A percentile compares a stretch with the other conserved stretches of the same genome.
Evolutionary conservation across 1,140 invertebrate genomes (phyloP).

Genomic region (Rhagoletis pomonella): DNA sequence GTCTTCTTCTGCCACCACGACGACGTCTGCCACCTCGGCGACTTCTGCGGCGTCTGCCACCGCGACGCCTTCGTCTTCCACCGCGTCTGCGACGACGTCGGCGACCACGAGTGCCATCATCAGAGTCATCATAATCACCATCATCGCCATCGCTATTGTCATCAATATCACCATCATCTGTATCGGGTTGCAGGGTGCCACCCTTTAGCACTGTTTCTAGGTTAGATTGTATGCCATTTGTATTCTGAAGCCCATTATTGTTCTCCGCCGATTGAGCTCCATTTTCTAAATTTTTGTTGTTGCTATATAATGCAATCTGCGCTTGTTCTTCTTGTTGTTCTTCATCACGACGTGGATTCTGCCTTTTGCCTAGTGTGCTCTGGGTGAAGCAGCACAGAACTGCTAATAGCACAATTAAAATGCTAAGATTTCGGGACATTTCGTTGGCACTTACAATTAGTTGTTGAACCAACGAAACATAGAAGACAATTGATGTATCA

Average conservation of each 20-base stretch:
- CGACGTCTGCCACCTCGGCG: neutral
- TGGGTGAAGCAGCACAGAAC: constrained; percentile 22
- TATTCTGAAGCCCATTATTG: neutral
- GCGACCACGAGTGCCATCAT: neutral
- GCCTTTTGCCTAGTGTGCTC: constrained; percentile 3
- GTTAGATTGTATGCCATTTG: neutral
- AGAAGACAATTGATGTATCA: no score
- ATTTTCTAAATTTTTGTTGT: neutral
- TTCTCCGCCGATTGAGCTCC: neutral
- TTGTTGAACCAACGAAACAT: no score
- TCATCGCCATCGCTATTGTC: no score
- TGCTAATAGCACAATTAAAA: constrained; percentile 17
- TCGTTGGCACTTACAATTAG: no score
- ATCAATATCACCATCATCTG: neutral
- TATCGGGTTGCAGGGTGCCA: neutral
- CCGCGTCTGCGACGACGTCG: neutral
- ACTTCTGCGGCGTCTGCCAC: neutral
- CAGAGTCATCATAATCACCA: neutral
- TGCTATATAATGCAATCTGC: neutral
- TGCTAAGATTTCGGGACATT: neutral
- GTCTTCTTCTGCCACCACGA: constrained; percentile 6
- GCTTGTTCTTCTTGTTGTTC: neutral
- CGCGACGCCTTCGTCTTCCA: neutral
- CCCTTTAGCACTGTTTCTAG: neutral
- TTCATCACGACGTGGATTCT: neutral